These are phyloP conservation scores for Cryptotermes secundus DNA, from an alignment of 1,140 invertebrate genomes.

Conservation along the genomic window DNA sequence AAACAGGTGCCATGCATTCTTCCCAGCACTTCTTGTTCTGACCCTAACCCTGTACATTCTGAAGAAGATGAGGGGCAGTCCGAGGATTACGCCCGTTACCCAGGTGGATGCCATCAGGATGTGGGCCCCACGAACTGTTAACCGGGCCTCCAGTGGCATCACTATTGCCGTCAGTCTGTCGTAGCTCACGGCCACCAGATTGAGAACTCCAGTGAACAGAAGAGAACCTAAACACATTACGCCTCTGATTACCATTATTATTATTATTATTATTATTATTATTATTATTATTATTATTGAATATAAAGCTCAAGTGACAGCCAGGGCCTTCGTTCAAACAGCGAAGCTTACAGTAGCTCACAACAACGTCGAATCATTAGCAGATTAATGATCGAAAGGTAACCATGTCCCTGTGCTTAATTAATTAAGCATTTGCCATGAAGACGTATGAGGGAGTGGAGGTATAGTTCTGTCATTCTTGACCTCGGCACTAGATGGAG, in stretches of 20 bases:
- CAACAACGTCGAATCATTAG: too few relatives aligned
- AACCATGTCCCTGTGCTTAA: too few relatives aligned
- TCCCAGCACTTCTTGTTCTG: too few relatives aligned
- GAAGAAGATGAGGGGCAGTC: conserved; percentile 64
- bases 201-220: conserved; percentile 71
- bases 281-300: neutral
- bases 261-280: neutral
- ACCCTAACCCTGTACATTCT: conserved; percentile 58
- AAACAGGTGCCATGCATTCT: too few relatives aligned
- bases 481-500: too few relatives aligned
- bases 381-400: too few relatives aligned
- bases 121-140: conserved; percentile 59
- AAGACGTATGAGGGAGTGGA: too few relatives aligned
- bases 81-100: conserved; percentile 60
- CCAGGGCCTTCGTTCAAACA: too few relatives aligned
- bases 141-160: conserved; percentile 64
- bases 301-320: neutral
- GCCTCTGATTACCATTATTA: neutral
- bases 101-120: conserved; percentile 66
- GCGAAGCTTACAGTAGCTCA: too few relatives aligned
- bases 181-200: conserved; percentile 76
- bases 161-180: conserved; percentile 79
- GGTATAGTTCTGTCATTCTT: too few relatives aligned
- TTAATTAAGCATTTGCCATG: too few relatives aligned
- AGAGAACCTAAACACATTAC: conserved; percentile 56